Evolutionary conservation across 2,797 vertebrate species (phyloP).

Genomic region (Momotus momota): DNA sequence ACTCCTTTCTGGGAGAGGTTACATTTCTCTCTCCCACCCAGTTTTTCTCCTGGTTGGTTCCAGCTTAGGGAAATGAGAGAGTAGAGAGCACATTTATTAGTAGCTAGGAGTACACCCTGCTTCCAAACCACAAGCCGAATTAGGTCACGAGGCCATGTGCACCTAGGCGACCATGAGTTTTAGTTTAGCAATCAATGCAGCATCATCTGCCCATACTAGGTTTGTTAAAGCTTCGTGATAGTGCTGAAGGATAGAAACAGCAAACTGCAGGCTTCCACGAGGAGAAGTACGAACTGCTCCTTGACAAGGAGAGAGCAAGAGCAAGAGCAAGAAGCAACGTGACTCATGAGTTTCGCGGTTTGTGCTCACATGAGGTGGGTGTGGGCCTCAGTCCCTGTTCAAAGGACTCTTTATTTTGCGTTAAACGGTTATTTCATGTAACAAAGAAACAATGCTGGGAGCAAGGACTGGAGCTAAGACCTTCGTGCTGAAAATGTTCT

Average conservation of each 20-base stretch:
- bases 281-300: neutral
- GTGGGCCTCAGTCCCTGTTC: neutral
- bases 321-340: neutral
- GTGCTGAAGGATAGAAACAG: neutral
- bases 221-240: neutral
- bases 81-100: neutral
- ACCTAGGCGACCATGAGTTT: constrained; percentile 28
- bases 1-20: neutral
- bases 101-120: neutral
- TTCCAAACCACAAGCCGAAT: constrained; percentile 39
- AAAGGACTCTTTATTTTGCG: constrained; percentile 43
- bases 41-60: neutral
- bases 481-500: neutral
- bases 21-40: neutral
- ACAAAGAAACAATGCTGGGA: constrained; percentile 1
- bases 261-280: neutral
- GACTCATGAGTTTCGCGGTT: constrained; percentile 4
- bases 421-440: neutral
- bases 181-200: constrained; percentile 36
- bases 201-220: neutral
- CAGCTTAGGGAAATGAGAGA: neutral
- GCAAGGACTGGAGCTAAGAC: neutral
- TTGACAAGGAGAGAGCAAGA: neutral
- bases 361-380: neutral
- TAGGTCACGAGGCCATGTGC: constrained; percentile 56